Evolutionary conservation across 2,113 vertebrate species (phyloP).

Genomic region (Oncorhynchus kisutch): DNA sequence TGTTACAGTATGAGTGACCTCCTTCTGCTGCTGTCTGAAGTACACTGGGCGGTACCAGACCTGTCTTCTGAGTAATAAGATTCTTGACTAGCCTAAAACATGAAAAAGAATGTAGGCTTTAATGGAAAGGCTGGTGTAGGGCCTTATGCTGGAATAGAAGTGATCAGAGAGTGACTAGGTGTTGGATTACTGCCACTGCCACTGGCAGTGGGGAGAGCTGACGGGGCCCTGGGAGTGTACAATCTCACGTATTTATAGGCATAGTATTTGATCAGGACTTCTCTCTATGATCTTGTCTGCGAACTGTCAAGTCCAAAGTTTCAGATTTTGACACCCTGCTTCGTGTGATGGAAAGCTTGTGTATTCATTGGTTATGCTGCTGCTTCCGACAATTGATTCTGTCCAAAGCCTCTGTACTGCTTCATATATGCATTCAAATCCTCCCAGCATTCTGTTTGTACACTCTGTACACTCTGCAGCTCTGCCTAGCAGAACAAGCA

Average conservation of each 20-base stretch:
- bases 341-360: neutral
- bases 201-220: neutral
- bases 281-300: neutral
- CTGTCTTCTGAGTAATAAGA: constrained; percentile 79
- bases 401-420: neutral
- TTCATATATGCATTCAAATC: neutral
- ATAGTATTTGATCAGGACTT: constrained; percentile 2
- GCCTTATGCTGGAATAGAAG: neutral
- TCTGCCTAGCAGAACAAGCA: no score
- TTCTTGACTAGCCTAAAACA: constrained; percentile 85
- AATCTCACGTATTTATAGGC: neutral
- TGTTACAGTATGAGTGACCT: constrained; percentile 74
- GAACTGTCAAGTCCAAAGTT: constrained; percentile 15
- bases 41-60: constrained; percentile 78
- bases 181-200: neutral
- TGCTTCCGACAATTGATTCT: neutral
- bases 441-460: no score
- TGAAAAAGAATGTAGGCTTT: constrained; percentile 48
- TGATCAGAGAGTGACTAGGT: neutral
- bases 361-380: neutral
- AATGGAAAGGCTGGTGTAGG: constrained; percentile 20
- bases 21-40: constrained; percentile 77
- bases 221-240: neutral
- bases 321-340: neutral
- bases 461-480: no score